Evolutionary conservation across 2,888 invertebrate species (phyloP).

Genomic region (Megastigmus dorsalis): DNA sequence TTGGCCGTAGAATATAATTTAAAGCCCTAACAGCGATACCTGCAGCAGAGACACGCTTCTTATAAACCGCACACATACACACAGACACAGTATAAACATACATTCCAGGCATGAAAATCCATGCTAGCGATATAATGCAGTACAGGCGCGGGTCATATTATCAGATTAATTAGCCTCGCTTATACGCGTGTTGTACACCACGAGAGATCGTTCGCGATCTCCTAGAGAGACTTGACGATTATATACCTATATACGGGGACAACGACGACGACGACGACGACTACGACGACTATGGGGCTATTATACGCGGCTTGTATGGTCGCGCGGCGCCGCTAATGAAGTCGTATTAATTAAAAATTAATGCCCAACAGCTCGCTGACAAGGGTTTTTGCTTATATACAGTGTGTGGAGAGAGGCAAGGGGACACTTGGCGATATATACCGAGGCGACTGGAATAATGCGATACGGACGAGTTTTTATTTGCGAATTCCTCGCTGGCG

Average conservation of each 20-base stretch:
- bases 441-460: no score
- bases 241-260: conserved; percentile 7
- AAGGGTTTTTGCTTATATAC: background rate
- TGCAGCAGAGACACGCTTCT: background rate
- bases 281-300: no score
- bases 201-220: conserved; percentile 23
- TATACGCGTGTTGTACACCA: conserved; percentile 51
- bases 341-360: conserved; percentile 65
- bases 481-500: conserved; percentile 1
- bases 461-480: conserved; percentile 13
- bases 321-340: conserved; percentile 63
- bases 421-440: background rate
- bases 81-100: background rate
- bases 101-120: background rate
- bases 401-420: background rate
- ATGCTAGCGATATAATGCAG: conserved; percentile 39
- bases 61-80: no score
- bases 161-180: conserved; percentile 65
- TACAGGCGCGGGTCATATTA: conserved; percentile 63
- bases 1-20: background rate
- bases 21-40: background rate
- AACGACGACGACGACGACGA: conserved; percentile 12
- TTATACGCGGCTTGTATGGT: background rate
- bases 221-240: background rate
- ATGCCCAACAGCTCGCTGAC: conserved; percentile 51